Conservation (phyloP, 2,888 invertebrate genomes). For the Apocheima hispidaria region DNA sequence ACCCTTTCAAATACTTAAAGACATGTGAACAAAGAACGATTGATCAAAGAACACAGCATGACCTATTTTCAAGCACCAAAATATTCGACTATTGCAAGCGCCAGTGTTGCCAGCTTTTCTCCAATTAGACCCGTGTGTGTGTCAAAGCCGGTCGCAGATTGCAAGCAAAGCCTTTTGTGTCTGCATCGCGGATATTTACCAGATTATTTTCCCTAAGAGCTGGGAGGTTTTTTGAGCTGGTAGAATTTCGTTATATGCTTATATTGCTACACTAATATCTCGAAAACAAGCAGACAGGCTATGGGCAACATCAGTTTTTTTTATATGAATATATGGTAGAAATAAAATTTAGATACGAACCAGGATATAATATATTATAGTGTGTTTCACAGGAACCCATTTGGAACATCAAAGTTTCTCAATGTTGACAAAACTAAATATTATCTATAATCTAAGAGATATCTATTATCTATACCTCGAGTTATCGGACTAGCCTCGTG, state of each 20-base stretch:
- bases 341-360: no score
- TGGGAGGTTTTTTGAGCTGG: slow-evolving; percentile 6
- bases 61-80: slow-evolving; percentile 25
- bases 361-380: no score
- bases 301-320: no score
- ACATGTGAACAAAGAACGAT: slow-evolving; percentile 8
- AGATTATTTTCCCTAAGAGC: slow-evolving; percentile 29
- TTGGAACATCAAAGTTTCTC: no score
- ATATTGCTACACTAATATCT: no score
- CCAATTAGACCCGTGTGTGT: slow-evolving; percentile 53
- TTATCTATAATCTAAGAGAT: no score
- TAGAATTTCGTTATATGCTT: background rate
- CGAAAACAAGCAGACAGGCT: no score
- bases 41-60: slow-evolving; percentile 16
- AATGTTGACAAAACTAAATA: no score
- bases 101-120: slow-evolving; percentile 22
- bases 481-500: no score
- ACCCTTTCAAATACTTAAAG: background rate
- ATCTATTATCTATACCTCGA: no score
- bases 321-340: no score
- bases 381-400: no score
- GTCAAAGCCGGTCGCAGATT: slow-evolving; percentile 50
- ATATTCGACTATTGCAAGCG: slow-evolving; percentile 19
- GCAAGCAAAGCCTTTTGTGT: slow-evolving; percentile 44
- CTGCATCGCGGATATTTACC: slow-evolving; percentile 40